A percentile compares a stretch with the other conserved stretches of the same genome.
phyloP scores from a whole-genome alignment of 1,140 invertebrate genomes.

The Orussus abietinus region DNA sequence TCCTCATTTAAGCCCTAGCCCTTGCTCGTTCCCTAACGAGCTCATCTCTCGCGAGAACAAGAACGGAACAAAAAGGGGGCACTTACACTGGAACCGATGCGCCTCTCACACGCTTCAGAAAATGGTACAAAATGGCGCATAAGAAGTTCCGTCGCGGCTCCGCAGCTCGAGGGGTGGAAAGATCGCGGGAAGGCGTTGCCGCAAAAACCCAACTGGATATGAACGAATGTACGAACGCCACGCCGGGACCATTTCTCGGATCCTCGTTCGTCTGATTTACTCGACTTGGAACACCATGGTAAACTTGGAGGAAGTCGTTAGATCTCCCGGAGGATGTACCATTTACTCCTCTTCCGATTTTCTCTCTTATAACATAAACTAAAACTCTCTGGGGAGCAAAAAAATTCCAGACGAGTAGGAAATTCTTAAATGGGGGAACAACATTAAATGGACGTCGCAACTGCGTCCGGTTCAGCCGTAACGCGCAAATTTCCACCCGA shows the following conservation, averaged over 20 bases:
- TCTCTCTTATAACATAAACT: no score
- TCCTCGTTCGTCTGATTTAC: conserved; percentile 16
- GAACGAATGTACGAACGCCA: conserved; percentile 26
- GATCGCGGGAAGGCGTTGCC: conserved; percentile 24
- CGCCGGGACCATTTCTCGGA: conserved; percentile 34
- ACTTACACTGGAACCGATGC: no score
- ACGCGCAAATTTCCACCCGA: no score
- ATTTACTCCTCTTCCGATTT: no score
- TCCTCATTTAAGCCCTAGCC: conserved; percentile 21
- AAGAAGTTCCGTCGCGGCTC: conserved; percentile 36
- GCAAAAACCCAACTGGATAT: conserved; percentile 24
- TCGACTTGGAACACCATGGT: no score
- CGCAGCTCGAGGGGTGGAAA: neutral
- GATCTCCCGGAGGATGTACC: no score
- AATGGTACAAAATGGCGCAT: conserved; percentile 43
- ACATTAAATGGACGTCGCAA: no score
- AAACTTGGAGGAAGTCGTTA: no score
- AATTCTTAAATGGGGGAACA: no score
- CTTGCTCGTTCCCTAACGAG: conserved; percentile 39
- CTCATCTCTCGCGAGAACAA: conserved; percentile 28
- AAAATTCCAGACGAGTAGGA: no score
- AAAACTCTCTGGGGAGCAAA: no score
- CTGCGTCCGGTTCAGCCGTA: no score
- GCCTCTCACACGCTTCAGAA: conserved; percentile 32
- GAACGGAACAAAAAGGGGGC: conserved; percentile 32